phyloP scores from a whole-genome alignment of 2,113 vertebrate species.

The Chlorodrepanis virens region DNA sequence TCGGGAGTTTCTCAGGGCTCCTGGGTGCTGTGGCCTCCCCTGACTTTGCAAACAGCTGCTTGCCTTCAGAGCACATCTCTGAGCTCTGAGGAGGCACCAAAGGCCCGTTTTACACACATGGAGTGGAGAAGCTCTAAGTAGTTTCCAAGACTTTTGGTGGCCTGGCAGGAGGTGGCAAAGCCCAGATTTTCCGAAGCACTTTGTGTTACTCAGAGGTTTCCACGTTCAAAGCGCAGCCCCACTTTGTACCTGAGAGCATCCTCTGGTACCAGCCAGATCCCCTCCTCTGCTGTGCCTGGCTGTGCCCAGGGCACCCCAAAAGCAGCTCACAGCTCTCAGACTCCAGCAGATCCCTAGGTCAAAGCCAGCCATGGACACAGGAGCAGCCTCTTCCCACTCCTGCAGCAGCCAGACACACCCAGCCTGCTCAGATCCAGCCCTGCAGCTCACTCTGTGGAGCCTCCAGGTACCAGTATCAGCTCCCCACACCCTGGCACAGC shows the following conservation, averaged over 20 bases:
- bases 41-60: not conserved
- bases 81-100: not conserved
- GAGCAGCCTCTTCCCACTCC: not conserved
- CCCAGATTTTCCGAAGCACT: not conserved
- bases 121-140: not conserved
- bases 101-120: not conserved
- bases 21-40: not conserved
- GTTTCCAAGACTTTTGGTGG: not conserved
- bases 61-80: rapidly evolving
- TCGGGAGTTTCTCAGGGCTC: not conserved
- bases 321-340: not conserved
- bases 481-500: not conserved
- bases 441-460: not conserved
- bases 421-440: not conserved
- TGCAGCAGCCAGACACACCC: not conserved
- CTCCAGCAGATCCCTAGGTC: not conserved
- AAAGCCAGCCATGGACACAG: not conserved
- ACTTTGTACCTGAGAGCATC: rapidly evolving
- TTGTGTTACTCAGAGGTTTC: not conserved
- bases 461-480: not conserved
- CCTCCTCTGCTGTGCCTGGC: not conserved
- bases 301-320: not conserved
- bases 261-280: not conserved
- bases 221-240: rapidly evolving
- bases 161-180: not conserved